Percentiles rank a stretch among this genome's conserved stretches.
Evolutionary conservation across 2,888 invertebrate species (phyloP).

Genomic region (Scaptomyza caliginosa): DNA sequence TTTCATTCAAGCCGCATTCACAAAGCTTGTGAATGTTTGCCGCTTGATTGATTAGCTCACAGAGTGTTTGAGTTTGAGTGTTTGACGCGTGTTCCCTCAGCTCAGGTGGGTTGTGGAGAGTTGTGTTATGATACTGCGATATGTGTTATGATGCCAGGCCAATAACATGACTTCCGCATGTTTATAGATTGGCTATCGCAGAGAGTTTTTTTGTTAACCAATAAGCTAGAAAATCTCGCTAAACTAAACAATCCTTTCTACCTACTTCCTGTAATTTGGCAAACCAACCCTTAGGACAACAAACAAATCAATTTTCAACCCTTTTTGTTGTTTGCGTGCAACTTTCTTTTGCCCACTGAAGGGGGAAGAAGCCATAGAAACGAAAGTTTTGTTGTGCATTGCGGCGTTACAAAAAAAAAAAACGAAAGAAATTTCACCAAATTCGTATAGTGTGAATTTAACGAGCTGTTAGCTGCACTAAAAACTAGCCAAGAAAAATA

Average conservation of each 20-base stretch:
- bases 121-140: conserved; percentile 20
- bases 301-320: conserved; percentile 1
- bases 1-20: conserved; percentile 59
- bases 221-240: neutral
- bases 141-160: conserved; percentile 18
- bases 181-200: conserved; percentile 8
- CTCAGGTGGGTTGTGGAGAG: neutral
- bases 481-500: conserved; percentile 25
- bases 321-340: conserved; percentile 1
- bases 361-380: conserved; percentile 29
- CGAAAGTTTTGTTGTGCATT: conserved; percentile 52
- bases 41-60: conserved; percentile 63
- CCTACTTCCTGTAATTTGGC: neutral
- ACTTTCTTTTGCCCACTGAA: conserved; percentile 37
- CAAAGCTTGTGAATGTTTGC: conserved; percentile 58
- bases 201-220: neutral
- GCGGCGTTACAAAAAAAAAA: conserved; percentile 63
- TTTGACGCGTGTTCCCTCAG: conserved; percentile 36
- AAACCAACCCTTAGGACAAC: neutral
- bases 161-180: conserved; percentile 47
- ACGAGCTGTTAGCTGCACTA: conserved; percentile 53
- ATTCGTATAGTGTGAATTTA: conserved; percentile 47
- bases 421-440: conserved; percentile 58
- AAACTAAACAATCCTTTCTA: neutral
- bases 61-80: conserved; percentile 11